Evolutionary conservation across 2,113 vertebrate genomes (phyloP), one percentile per base, ranked within the genome.

Genomic region (Myotis brandtii): DNA sequence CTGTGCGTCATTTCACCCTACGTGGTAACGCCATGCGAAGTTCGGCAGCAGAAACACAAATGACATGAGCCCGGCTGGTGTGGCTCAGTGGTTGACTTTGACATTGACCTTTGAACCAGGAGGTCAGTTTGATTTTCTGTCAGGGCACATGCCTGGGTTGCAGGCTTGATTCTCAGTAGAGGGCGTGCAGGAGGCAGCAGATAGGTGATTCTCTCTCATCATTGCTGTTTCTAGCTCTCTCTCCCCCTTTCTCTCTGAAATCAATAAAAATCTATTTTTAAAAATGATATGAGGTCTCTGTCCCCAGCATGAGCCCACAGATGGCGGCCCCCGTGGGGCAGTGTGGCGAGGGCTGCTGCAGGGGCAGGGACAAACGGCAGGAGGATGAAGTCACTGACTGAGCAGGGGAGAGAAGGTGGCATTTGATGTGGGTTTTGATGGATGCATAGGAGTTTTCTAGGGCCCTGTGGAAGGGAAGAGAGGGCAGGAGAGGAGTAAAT

Each of bases 1-100:
- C 11, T 12, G 9, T 1, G 25, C 12, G 3, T 8, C 4, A 21
- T 6, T 62, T 89, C n/a, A 37, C 37, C 34, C 40, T n/a, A 27
- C 0, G 0, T 9, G 56, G 25, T 48, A 32, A 46, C 5, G 18
- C 3, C 34, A 20, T 0, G 37, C 0, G 2, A 27, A 14, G 25
- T 17, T 46, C 0, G 2, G 10, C 8, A 32, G 37, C 9, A 23
- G 82, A 20, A 48, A 73, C 90, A 37, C 14, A 52, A 37, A 25
- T 32, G 67, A 66, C 1, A 14, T 3, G 54, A 54, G 54, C 54
- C 54, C 20, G 7, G 18, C 14, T 50, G 50, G 50, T 50, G 50
- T 50, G 48, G 14, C 50, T 50, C 50, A 16, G 54, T 54, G 54
- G 54, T 54, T 54, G 52, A 54, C 5, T 0, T 54, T 54, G 54